A percentile compares a stretch with the other conserved stretches of the same genome.
These are phyloP conservation scores for Arenaria interpres DNA, from an alignment of 2,113 vertebrate genomes.

Conservation along the genomic window DNA sequence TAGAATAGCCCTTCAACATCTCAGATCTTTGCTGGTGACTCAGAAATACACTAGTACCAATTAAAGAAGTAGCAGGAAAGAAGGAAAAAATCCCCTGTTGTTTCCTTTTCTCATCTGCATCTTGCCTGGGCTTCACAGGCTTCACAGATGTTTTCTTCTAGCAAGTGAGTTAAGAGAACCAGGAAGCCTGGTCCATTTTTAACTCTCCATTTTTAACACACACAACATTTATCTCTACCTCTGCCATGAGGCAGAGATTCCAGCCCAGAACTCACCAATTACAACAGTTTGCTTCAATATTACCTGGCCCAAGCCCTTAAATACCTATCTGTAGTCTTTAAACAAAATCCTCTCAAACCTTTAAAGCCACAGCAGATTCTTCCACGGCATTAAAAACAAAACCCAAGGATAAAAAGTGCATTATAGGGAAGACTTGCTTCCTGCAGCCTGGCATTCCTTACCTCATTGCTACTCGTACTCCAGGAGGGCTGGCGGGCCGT, in stretches of 20 bases:
- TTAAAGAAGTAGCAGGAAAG: neutral
- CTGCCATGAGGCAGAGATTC: neutral
- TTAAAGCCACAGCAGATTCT: neutral
- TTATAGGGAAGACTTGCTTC: neutral
- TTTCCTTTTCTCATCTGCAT: neutral
- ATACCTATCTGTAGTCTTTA: neutral
- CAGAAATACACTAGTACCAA: neutral
- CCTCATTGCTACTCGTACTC: neutral
- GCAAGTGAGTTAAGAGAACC: neutral
- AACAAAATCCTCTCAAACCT: neutral
- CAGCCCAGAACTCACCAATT: neutral
- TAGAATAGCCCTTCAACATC: neutral
- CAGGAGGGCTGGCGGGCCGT: neutral
- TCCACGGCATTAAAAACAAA: neutral
- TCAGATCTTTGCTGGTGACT: neutral
- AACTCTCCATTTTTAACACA: neutral
- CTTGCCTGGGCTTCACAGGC: neutral
- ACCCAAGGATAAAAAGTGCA: neutral
- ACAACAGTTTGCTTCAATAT: neutral
- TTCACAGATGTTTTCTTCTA: neutral
- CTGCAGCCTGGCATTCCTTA: neutral
- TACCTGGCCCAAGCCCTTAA: neutral
- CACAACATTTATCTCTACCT: neutral
- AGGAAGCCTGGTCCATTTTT: neutral
- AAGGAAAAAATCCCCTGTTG: fast-evolving